Evolutionary conservation across 1,140 invertebrate species (phyloP).

Genomic region (Meloidogyne floridensis): DNA sequence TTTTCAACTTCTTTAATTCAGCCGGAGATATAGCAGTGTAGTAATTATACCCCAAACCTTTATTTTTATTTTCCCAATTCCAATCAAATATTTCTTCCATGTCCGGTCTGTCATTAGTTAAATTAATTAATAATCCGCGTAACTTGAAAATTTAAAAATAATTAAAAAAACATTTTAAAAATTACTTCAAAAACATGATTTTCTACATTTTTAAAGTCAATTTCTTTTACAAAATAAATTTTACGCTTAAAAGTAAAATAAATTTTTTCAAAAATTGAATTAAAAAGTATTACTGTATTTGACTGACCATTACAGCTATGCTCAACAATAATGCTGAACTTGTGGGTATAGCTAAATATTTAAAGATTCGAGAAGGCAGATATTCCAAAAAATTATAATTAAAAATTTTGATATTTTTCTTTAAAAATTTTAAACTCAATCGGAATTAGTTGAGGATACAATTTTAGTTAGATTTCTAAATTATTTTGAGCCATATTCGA

Average conservation of each 20-base stretch:
- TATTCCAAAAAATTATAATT: background rate
- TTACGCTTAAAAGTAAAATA: background rate
- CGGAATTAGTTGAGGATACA: no score
- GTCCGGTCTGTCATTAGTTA: background rate
- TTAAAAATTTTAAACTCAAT: no score
- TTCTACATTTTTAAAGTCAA: background rate
- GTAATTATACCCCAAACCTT: background rate
- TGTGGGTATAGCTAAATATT: background rate
- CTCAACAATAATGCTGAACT: background rate
- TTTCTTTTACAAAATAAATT: background rate
- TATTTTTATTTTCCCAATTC: background rate
- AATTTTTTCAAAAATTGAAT: background rate
- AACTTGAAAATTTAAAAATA: background rate
- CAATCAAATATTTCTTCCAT: slow-evolving; percentile 4
- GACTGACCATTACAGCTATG: background rate
- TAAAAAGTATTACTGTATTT: background rate
- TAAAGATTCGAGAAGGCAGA: no score
- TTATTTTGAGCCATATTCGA: no score
- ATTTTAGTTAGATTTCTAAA: no score
- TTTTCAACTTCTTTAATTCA: background rate
- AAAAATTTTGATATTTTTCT: background rate
- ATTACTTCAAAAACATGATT: slow-evolving; percentile 4
- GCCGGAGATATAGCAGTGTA: background rate
- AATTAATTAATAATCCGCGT: background rate
- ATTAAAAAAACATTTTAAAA: background rate